Percentiles rank a stretch among this genome's conserved stretches.
Evolutionary conservation across 2,888 invertebrate genomes (phyloP).

Genomic region (Acanthosepion esculentum): DNA sequence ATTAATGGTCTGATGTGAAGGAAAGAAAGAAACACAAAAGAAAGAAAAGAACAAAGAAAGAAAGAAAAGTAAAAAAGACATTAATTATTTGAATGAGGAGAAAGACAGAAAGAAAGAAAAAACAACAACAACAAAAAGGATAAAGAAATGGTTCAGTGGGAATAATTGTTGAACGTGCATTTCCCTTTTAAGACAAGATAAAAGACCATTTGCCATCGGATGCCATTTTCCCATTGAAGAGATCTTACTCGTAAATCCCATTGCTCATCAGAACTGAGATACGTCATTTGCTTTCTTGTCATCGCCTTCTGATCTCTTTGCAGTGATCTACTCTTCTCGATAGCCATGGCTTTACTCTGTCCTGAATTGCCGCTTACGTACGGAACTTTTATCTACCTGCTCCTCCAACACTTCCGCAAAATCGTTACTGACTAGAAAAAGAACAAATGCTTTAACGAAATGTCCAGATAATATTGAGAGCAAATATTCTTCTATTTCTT

Average conservation of each 20-base stretch:
- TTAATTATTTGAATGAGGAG: neutral
- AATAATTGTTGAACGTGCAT: neutral
- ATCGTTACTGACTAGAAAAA: no score
- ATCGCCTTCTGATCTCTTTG: neutral
- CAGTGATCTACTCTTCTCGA: neutral
- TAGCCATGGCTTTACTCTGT: neutral
- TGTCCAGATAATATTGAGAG: no score
- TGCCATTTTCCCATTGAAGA: neutral
- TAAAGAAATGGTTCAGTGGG: neutral
- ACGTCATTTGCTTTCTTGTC: neutral
- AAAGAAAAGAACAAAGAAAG: neutral
- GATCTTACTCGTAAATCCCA: neutral
- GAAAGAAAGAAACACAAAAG: neutral
- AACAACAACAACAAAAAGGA: neutral
- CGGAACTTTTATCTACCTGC: neutral
- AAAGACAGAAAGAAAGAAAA: neutral
- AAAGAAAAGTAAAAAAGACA: neutral
- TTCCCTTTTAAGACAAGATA: neutral
- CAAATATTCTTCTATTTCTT: no score
- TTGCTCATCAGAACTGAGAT: neutral
- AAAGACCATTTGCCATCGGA: neutral
- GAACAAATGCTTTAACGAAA: no score
- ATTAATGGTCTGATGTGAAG: no score
- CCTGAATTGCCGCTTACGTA: neutral
- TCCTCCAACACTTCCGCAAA: no score